Base-by-base conservation (phyloP, 2,888 invertebrate species). In the Spodoptera picta region DNA sequence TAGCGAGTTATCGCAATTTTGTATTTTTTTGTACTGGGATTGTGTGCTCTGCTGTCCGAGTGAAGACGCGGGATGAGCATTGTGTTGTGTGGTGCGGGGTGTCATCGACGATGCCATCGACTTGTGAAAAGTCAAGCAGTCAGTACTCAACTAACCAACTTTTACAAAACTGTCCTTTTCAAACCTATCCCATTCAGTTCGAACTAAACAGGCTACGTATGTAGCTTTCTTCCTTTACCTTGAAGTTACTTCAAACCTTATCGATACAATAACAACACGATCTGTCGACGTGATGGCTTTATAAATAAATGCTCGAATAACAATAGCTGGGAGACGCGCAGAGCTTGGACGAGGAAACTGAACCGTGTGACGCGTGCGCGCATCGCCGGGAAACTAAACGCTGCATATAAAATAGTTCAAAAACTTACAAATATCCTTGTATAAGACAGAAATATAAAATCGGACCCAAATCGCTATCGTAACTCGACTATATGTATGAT, bases 381-480 rank as follows among this genome's bases (percentile, higher is more conserved):
- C 73, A 68, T 60, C 71, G 69, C 64, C 73, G 75, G 76, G 78
- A 84, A 83, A 73, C 61, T 74, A 85, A 84, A 66, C 61, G 79
- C 81, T 85, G 85, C 77, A 82, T 83, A 89, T 87, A 92, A 92
- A 93, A 92, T 83, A 90, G 87, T 92, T 89, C 85, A 89, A 92
- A 91, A 93, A 93, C 90, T 92, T 92, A 92, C 90, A 90, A 88
- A 89, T 87, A 89, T 84, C 82, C 78, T 91, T 90, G 90, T 93
- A 93, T 86, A 93, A 92, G 89, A 93, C 88, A 88, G 89, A 92
- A 93, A 93, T 94, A 92, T 88, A 93, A 93, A 94, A 94, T 90
- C 91, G 92, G 93, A 93, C 92, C 86, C 87, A 93, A 93, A 90
- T 86, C 81, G 82, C 89, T 91, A 91, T 89, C 84, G 87, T 92